Conservation (phyloP, 2,797 vertebrate species). For the Otolemur crassicaudatus region DNA sequence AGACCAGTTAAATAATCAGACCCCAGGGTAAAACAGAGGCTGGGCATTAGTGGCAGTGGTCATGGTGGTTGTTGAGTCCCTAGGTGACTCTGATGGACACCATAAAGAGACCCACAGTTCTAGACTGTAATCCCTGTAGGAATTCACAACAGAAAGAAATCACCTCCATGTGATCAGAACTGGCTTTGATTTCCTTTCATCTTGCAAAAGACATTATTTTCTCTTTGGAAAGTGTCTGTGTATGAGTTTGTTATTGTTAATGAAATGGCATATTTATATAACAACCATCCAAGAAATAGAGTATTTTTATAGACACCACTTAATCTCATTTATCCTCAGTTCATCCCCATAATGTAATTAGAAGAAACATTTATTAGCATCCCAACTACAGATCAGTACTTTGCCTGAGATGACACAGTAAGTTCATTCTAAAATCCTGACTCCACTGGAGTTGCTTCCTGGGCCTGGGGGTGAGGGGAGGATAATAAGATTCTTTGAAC, state of each 20-base stretch:
- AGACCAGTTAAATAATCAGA: not conserved
- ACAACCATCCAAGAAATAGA: not conserved
- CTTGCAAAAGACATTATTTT: conserved; percentile 52
- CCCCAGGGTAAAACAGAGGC: accelerated
- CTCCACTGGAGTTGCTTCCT: not conserved
- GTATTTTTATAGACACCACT: conserved; percentile 50
- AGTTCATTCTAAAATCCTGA: conserved; percentile 47
- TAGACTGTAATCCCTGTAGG: not conserved
- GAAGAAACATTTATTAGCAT: conserved; percentile 54
- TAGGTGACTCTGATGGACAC: not conserved
- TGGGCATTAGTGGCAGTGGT: not conserved
- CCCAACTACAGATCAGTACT: not conserved
- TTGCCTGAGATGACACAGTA: conserved; percentile 18
- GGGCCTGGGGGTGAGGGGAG: not conserved
- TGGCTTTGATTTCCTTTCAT: conserved; percentile 3
- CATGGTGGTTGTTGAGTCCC: not conserved
- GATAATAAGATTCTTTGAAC: not conserved
- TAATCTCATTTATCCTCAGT: conserved; percentile 50
- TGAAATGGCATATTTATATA: conserved; percentile 56
- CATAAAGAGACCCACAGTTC: not conserved
- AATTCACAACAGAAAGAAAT: not conserved
- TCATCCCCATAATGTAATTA: conserved; percentile 38
- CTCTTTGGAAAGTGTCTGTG: conserved; percentile 37
- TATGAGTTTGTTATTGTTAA: conserved; percentile 48
- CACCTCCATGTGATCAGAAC: not conserved